These are phyloP conservation scores for Hyles euphorbiae DNA, from an alignment of 1,140 invertebrate species.

Conservation along the genomic window DNA sequence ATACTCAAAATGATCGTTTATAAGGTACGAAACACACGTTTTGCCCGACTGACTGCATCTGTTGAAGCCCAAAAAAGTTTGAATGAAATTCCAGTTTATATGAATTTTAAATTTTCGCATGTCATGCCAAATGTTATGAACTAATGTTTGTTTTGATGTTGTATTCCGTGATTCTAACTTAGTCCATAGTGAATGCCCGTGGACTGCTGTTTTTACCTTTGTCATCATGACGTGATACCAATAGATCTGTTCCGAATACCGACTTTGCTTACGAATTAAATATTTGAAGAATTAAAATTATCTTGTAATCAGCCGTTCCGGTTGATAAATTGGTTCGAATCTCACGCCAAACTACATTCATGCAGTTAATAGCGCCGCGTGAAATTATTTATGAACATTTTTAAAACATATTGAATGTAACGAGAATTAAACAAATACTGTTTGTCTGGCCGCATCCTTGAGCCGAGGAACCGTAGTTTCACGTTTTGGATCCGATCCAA, in stretches of 20 bases:
- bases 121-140: slow-evolving; percentile 43
- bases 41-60: too few species aligned
- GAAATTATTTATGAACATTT: too few species aligned
- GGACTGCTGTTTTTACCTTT: slow-evolving; percentile 25
- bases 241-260: slow-evolving; percentile 9
- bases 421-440: too few species aligned
- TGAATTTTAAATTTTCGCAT: slow-evolving; percentile 27
- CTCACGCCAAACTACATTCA: too few species aligned
- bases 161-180: slow-evolving; percentile 7
- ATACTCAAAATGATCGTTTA: neutral
- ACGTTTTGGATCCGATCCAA: slow-evolving; percentile 16
- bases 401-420: too few species aligned
- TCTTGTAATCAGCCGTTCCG: too few species aligned
- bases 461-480: neutral
- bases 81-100: slow-evolving; percentile 1
- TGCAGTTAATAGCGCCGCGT: too few species aligned
- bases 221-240: slow-evolving; percentile 26
- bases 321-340: too few species aligned
- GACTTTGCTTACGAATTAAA: neutral
- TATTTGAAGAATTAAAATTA: neutral
- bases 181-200: slow-evolving; percentile 26
- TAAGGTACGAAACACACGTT: slow-evolving; percentile 2
- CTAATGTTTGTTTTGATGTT: slow-evolving; percentile 30
- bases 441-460: too few species aligned
- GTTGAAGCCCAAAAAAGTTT: neutral